These are phyloP conservation scores for Oryctes rhinoceros DNA, from an alignment of 1,140 invertebrate genomes.

Conservation along the genomic window DNA sequence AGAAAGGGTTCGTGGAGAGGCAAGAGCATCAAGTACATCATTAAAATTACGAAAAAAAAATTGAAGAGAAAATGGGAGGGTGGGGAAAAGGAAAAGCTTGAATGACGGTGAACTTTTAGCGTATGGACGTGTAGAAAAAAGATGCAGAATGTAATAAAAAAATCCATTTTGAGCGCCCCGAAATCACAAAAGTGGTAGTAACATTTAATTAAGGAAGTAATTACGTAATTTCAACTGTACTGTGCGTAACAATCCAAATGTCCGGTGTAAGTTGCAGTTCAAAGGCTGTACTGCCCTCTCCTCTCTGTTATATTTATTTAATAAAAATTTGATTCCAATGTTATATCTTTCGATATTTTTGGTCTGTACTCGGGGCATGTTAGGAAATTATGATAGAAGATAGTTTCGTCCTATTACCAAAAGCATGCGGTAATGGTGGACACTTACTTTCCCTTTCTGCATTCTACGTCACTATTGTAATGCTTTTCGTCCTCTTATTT, in stretches of 20 bases:
- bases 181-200: conserved; percentile 32
- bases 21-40: conserved; percentile 33
- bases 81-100: background rate
- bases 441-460: no score
- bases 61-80: background rate
- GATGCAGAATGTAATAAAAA: conserved; percentile 40
- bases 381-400: no score
- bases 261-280: no score
- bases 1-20: background rate
- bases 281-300: no score
- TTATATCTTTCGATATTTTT: no score
- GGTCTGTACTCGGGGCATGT: no score
- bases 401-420: no score
- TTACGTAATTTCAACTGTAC: conserved; percentile 6
- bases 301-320: no score
- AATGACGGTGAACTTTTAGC: background rate
- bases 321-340: no score
- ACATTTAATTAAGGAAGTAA: conserved; percentile 40
- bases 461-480: no score
- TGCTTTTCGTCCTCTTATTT: no score
- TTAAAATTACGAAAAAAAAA: conserved; percentile 31
- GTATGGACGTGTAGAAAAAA: background rate
- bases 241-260: background rate
- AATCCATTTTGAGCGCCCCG: conserved; percentile 26
- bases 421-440: no score